Evolutionary conservation across 2,113 vertebrate genomes (phyloP).

Genomic region (Eira barbara): DNA sequence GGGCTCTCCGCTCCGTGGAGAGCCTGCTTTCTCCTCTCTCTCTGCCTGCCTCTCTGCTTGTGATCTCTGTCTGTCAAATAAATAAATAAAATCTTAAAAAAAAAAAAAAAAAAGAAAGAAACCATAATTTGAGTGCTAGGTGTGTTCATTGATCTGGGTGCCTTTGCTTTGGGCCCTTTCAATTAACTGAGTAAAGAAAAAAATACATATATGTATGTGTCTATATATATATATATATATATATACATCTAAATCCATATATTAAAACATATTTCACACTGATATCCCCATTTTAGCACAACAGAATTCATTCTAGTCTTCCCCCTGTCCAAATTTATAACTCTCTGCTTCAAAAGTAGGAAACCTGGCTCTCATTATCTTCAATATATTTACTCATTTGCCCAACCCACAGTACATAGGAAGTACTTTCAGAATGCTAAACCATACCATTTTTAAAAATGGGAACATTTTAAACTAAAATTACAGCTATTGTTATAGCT

Average conservation of each 20-base stretch:
- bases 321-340: not conserved
- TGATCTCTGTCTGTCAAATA: no score
- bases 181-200: not conserved
- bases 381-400: not conserved
- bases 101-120: no score
- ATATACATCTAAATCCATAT: not conserved
- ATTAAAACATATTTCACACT: not conserved
- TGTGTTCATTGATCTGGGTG: not conserved
- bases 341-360: not conserved
- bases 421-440: not conserved
- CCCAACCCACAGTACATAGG: not conserved
- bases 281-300: not conserved
- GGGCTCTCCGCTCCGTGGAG: no score
- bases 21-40: no score
- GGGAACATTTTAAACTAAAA: not conserved
- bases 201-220: no score
- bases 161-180: not conserved
- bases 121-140: not conserved
- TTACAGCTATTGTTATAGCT: not conserved
- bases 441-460: not conserved
- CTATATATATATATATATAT: not conserved
- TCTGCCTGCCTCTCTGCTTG: no score
- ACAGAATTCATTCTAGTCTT: not conserved
- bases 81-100: no score
- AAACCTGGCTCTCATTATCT: not conserved